Evolutionary conservation across 1,140 invertebrate genomes (phyloP), one percentile per base, ranked within the genome.

Genomic region (Andrena cerasifolii): DNA sequence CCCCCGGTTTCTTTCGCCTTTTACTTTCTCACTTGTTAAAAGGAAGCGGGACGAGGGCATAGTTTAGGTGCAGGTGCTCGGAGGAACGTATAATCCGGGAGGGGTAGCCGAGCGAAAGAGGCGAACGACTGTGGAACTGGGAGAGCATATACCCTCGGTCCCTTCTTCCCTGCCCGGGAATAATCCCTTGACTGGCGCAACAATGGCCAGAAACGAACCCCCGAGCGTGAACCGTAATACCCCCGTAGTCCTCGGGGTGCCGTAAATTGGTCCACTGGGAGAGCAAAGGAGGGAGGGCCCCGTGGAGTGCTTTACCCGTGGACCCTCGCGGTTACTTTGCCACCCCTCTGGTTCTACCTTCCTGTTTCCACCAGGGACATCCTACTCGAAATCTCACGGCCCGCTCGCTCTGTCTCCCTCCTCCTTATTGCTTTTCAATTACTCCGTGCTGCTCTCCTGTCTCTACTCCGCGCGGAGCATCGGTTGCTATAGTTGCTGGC

Each of bases 261-360:
- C 88, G 88, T 90, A 91, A 91, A 92, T 92, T 91, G 89, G 88
- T 90, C 86, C 87, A 88, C 85, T 89, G 86, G 83, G 73, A 82
- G 79, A 76, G 77, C 76, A 80, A 73, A 61, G 33, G 70, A 80
- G 47, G 40, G 45, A 51, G 66, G 28, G 40, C 31, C 43, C 43
- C n/a, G 21, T 54, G 7, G 40, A 54, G 54, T 70, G 67, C 61
- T 71, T 80, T 73, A 74, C 21, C 40, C 47, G 45, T 36, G 43
- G 72, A 77, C 79, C 80, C 78, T 80, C 63, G 73, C 82, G 85
- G 80, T 84, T 87, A 85, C 58, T 73, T 71, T 73, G 33, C 54
- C 70, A 53, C 36, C 82, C 74, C 54, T 10, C 66, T 51, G 47
- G 24, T 56, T 58, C 71, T 51, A 65, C 58, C 78, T 68, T 81